Conservation (phyloP, 2,797 vertebrate species). For the Coccyzus lansbergi region DNA sequence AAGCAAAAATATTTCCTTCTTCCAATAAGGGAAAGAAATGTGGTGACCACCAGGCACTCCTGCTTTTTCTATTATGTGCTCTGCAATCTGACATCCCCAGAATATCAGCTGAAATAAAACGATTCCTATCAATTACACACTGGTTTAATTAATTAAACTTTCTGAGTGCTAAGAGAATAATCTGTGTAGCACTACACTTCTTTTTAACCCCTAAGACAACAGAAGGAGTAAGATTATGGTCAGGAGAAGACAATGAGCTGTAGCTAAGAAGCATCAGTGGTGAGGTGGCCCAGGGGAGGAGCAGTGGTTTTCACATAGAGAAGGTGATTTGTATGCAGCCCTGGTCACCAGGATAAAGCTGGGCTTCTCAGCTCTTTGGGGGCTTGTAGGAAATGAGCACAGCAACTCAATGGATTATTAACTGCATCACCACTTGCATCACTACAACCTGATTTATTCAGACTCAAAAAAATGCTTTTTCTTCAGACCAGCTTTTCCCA, state of each 20-base stretch:
- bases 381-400: neutral
- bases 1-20: neutral
- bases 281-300: neutral
- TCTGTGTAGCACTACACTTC: neutral
- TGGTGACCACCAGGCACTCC: neutral
- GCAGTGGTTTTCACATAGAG: neutral
- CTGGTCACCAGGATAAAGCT: neutral
- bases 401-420: neutral
- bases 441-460: neutral
- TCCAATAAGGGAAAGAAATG: neutral
- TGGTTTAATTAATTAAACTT: neutral
- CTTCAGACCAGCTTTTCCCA: neutral
- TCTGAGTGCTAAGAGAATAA: neutral
- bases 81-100: neutral
- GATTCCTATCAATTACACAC: neutral
- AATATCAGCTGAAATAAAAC: neutral
- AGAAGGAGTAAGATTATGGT: neutral
- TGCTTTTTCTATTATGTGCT: neutral
- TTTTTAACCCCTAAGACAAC: neutral
- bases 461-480: neutral
- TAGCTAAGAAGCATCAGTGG: neutral
- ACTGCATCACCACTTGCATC: neutral
- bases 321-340: conserved; percentile 4
- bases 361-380: neutral
- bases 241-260: neutral